Evolutionary conservation across 1,140 invertebrate species (phyloP), one percentile per base, ranked within the genome.

Genomic region (Euura saliciscinereae): DNA sequence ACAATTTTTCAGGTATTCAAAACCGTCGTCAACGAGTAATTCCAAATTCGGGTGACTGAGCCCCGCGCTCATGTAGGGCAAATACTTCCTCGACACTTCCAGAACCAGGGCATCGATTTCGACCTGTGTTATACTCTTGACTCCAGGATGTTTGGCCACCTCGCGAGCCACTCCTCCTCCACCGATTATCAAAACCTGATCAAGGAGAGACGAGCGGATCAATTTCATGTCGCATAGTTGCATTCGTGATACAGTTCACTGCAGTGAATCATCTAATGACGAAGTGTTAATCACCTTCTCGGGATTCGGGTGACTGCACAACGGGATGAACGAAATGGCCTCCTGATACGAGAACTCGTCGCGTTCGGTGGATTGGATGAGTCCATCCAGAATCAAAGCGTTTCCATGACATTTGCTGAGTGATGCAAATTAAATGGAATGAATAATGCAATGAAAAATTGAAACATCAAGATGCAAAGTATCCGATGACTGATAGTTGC

Each of bases 331-430:
- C 2, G 97, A 91, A 75, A 99, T 96, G 97, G 99, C 99, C 90
- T 99, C 98, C 88, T 99, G 98, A 85, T 99, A 99, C 0, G 97
- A 93, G 85, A 97, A 98, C 87, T 99, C 98, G 91, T 99, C 98
- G 75, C 91, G 91, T 84, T 99, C 95, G 2, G 98, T 98, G 78
- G 96, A 98, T 84, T 99, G 98, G 79, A 99, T 98, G 5, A 98
- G 96, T 65, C 97, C 97, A 89, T 99, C 98, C n/a, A 99, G 87
- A 8, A 99, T 92, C 7, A 99, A 84, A 51, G 95, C 95, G 84
- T 88, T 93, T 0, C 98, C 98, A 86, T 98, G 94, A 44, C 92
- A 91, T 84, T 93, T 94, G 73, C 97, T 98, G 78, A 28, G 28
- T 28, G 28, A 28, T 28, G 28, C 28, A 28, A 28, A 28, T 28